Evolutionary conservation across 2,888 invertebrate species (phyloP).

Genomic region (Podotricha telesiphe): DNA sequence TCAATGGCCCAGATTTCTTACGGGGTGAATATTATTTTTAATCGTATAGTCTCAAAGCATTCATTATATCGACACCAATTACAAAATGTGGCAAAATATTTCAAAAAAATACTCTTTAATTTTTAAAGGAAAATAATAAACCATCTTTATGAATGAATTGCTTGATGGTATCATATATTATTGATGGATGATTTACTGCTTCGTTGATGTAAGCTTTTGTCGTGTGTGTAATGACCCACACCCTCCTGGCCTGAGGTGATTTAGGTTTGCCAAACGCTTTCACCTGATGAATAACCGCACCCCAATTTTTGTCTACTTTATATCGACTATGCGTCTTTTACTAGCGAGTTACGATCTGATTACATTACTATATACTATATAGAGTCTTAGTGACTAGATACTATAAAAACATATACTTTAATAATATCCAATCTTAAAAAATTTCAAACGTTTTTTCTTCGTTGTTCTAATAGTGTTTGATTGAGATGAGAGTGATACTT

Average conservation of each 20-base stretch:
- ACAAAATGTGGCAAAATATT: not conserved
- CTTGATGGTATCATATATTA: constrained; percentile 34
- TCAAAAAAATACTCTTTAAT: not conserved
- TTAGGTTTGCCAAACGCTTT: constrained; percentile 74
- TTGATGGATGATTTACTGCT: constrained; percentile 46
- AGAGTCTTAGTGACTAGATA: constrained; percentile 46
- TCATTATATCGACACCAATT: not conserved
- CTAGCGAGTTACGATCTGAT: constrained; percentile 71
- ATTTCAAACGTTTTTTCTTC: constrained; percentile 66
- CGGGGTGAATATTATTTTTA: not conserved
- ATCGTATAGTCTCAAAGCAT: not conserved
- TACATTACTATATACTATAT: constrained; percentile 54
- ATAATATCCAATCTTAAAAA: constrained; percentile 45
- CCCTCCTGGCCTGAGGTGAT: constrained; percentile 63
- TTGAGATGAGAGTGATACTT: constrained; percentile 70
- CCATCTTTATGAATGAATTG: constrained; percentile 24
- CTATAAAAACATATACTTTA: too few relatives aligned
- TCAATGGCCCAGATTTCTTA: not conserved
- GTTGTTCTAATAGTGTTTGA: constrained; percentile 64
- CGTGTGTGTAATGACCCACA: constrained; percentile 55
- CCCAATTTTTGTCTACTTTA: constrained; percentile 60
- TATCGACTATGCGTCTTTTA: constrained; percentile 65
- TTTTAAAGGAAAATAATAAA: constrained; percentile 1
- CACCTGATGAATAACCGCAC: constrained; percentile 71
- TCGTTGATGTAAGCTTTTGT: constrained; percentile 50